Conservation (phyloP, 2,797 vertebrate species). For the Muraenolepis orangiensis region DNA sequence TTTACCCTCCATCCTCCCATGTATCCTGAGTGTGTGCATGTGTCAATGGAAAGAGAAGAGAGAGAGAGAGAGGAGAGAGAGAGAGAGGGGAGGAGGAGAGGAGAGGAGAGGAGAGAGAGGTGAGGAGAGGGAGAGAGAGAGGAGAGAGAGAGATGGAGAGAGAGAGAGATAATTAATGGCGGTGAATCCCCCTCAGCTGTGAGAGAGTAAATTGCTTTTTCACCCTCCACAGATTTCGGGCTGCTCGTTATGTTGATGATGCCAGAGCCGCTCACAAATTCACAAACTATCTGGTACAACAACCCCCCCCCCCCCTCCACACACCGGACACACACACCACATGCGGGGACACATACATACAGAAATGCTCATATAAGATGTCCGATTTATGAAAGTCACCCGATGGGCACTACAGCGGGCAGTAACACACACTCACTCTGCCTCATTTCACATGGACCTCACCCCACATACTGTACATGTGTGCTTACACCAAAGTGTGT, state of each 20-base stretch:
- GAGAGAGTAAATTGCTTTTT: slow-evolving; percentile 78
- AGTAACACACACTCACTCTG: neutral
- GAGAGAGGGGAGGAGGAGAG: too few species aligned
- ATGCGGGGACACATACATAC: slow-evolving; percentile 22
- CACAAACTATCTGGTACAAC: slow-evolving; percentile 58
- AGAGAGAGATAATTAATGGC: slow-evolving; percentile 69
- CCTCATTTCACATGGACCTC: neutral
- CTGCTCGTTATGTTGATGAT: slow-evolving; percentile 74
- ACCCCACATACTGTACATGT: neutral
- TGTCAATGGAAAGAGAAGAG: neutral
- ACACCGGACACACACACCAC: neutral
- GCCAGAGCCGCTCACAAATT: slow-evolving; percentile 61
- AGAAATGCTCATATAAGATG: neutral
- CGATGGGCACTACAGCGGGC: too few species aligned
- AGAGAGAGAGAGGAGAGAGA: neutral
- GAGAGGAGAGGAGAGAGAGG: neutral
- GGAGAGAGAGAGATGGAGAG: slow-evolving; percentile 28
- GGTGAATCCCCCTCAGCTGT: slow-evolving; percentile 72
- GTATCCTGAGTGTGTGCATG: neutral
- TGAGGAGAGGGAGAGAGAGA: neutral
- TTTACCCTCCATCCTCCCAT: slow-evolving; percentile 14
- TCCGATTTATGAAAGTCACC: neutral
- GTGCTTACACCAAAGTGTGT: neutral
- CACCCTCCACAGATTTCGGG: slow-evolving; percentile 73
- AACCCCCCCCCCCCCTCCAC: neutral